Evolutionary conservation across 2,888 invertebrate genomes (phyloP).

Genomic region (Lasius platythorax): DNA sequence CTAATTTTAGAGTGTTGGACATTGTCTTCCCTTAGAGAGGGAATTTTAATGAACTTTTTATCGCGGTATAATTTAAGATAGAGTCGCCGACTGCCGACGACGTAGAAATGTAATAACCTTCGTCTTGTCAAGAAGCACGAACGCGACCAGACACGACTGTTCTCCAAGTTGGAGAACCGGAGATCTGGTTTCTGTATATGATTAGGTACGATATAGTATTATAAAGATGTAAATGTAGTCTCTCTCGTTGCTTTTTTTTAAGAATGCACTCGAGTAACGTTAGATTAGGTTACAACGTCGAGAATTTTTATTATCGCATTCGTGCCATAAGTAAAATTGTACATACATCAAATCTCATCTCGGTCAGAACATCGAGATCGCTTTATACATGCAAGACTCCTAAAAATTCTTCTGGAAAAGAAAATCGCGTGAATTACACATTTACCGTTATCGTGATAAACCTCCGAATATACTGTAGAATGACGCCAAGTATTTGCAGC

Average conservation of each 20-base stretch:
- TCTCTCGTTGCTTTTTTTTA: constrained; percentile 51
- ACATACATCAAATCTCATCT: constrained; percentile 66
- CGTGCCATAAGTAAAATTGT: constrained; percentile 82
- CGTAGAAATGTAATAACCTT: constrained; percentile 1
- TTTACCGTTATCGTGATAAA: constrained; percentile 10
- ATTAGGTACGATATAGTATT: not conserved
- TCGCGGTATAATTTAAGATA: constrained; percentile 13
- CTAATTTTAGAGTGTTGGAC: not conserved
- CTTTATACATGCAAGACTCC: not conserved
- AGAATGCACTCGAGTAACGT: constrained; percentile 51
- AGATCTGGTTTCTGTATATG: constrained; percentile 38
- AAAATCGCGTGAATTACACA: not conserved
- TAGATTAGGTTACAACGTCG: constrained; percentile 34
- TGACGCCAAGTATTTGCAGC: not conserved
- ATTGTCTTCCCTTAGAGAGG: not conserved
- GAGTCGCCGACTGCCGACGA: not conserved
- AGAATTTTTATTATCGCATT: constrained; percentile 70
- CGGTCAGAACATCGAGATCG: constrained; percentile 14
- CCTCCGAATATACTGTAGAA: not conserved
- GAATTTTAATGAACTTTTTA: constrained; percentile 12
- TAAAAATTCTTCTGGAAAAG: not conserved
- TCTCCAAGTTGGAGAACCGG: constrained; percentile 7
- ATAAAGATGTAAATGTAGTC: constrained; percentile 39
- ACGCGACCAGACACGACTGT: not conserved
- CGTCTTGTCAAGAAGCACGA: not conserved